Evolutionary conservation across 2,888 invertebrate genomes (phyloP).

Genomic region (Agrypnus murinus): DNA sequence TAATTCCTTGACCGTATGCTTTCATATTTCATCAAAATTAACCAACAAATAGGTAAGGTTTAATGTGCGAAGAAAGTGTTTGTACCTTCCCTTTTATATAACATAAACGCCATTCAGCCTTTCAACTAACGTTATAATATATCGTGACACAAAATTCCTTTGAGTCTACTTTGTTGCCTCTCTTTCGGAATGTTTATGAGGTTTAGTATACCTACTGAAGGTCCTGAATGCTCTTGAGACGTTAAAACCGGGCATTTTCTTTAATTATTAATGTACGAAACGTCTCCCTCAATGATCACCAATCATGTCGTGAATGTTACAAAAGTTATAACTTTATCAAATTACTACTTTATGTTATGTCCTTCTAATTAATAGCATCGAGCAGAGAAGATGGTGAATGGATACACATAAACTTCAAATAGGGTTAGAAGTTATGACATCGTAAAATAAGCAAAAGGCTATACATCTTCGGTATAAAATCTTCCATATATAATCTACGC

Average conservation of each 20-base stretch:
- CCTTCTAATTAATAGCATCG: slow-evolving; percentile 16
- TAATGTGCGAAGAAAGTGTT: too few relatives aligned
- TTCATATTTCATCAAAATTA: too few relatives aligned
- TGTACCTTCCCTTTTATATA: too few relatives aligned
- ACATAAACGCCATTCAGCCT: too few relatives aligned
- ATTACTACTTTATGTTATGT: neutral
- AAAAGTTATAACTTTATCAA: neutral
- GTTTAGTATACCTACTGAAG: neutral
- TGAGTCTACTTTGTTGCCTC: slow-evolving; percentile 8
- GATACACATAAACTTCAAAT: slow-evolving; percentile 3
- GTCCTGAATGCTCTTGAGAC: neutral
- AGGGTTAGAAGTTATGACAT: neutral
- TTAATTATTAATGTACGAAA: slow-evolving; percentile 4
- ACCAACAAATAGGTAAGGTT: too few relatives aligned
- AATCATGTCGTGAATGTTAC: neutral
- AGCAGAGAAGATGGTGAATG: neutral
- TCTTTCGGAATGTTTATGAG: slow-evolving; percentile 4
- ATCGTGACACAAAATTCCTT: neutral
- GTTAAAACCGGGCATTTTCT: neutral
- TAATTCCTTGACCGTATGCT: too few relatives aligned
- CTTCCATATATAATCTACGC: neutral
- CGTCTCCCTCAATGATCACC: slow-evolving; percentile 5
- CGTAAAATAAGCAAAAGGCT: slow-evolving; percentile 5
- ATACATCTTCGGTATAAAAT: neutral
- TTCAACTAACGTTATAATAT: neutral